Conservation (phyloP, 1,140 invertebrate species). For the Schlechtendalia chinensis region DNA sequence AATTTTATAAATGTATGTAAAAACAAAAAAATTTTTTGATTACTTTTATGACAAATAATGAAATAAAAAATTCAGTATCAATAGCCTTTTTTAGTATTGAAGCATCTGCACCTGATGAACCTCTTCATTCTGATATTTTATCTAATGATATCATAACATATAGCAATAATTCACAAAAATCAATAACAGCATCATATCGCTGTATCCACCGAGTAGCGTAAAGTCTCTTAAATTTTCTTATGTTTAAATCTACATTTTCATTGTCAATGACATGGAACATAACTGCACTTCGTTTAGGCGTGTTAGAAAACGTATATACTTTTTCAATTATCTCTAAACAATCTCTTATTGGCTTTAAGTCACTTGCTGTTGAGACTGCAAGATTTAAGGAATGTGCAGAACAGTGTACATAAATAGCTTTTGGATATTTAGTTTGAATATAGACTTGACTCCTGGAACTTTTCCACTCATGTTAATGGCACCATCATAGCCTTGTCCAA, state of each 20-base stretch:
- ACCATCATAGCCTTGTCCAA: no score
- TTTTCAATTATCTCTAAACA: neutral
- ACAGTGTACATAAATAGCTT: neutral
- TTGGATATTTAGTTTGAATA: neutral
- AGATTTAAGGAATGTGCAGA: neutral
- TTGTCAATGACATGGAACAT: neutral
- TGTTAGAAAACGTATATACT: neutral
- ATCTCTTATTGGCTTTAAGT: neutral
- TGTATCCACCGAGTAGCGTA: neutral
- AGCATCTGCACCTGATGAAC: neutral
- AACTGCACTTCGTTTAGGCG: neutral
- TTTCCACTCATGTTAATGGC: no score
- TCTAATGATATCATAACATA: neutral
- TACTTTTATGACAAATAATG: no score
- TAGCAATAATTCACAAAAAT: neutral
- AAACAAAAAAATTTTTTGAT: no score
- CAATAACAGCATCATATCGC: slow-evolving; percentile 7
- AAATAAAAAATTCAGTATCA: neutral
- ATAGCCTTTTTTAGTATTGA: neutral
- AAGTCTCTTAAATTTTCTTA: neutral
- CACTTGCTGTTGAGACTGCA: neutral
- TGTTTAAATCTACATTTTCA: neutral
- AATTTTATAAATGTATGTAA: no score
- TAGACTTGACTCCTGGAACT: no score
- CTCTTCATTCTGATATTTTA: neutral